Conservation (phyloP, 2,888 invertebrate genomes). For the Zygogramma bicolorata region DNA sequence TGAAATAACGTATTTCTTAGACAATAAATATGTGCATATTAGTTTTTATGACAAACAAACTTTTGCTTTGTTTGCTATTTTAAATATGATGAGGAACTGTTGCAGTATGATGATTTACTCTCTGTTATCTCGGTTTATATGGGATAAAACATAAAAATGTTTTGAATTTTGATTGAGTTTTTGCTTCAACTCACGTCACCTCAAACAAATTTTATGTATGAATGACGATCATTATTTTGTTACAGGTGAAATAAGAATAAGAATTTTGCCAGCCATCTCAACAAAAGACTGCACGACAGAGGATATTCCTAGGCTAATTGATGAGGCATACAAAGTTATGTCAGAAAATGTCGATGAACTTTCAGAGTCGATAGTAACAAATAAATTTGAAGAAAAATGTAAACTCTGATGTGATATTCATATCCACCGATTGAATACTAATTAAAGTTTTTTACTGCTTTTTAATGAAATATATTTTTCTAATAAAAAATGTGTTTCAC, state of each 20-base stretch:
- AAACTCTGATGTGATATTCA: neutral
- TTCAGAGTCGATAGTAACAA: neutral
- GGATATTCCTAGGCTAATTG: constrained; percentile 74
- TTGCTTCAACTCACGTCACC: too few relatives aligned
- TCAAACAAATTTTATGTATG: too few relatives aligned
- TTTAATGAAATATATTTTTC: neutral
- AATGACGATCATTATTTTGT: constrained; percentile 30
- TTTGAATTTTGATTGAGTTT: too few relatives aligned
- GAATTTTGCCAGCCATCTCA: constrained; percentile 79
- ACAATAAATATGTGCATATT: too few relatives aligned
- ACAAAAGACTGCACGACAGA: constrained; percentile 74
- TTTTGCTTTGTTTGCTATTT: too few relatives aligned
- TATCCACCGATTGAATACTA: neutral
- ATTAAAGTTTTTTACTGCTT: too few relatives aligned
- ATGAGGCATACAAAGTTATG: constrained; percentile 76
- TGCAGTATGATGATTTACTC: too few relatives aligned
- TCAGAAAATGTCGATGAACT: constrained; percentile 71
- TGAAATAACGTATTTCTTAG: too few relatives aligned
- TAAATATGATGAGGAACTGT: too few relatives aligned
- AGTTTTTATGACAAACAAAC: too few relatives aligned
- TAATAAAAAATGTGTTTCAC: neutral
- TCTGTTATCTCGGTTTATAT: too few relatives aligned
- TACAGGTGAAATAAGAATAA: constrained; percentile 76
- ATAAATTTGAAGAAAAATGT: neutral
- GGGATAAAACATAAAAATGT: too few relatives aligned